These are phyloP conservation scores for Holacanthus passer DNA, from an alignment of 2,113 vertebrate species.

Conservation along the genomic window DNA sequence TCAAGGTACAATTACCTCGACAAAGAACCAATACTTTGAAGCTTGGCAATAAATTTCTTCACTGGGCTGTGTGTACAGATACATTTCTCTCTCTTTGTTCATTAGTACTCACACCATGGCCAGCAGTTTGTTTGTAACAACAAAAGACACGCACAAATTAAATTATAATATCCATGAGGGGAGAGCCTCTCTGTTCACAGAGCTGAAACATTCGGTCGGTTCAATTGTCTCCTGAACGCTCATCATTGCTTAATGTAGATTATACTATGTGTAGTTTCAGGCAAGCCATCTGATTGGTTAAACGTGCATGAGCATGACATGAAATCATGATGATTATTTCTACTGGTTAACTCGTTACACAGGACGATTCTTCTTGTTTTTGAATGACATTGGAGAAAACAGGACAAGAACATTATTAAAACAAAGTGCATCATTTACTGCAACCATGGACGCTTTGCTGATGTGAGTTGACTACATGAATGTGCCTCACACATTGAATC, in stretches of 20 bases:
- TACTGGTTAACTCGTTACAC: background rate
- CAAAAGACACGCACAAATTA: constrained; percentile 24
- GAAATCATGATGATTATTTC: background rate
- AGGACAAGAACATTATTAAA: constrained; percentile 33
- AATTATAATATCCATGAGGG: constrained; percentile 25
- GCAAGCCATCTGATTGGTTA: background rate
- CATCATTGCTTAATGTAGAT: background rate
- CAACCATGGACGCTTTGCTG: constrained; percentile 9
- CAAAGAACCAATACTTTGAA: constrained; percentile 47
- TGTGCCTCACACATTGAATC: background rate
- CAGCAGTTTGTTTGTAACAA: constrained; percentile 41
- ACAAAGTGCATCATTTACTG: background rate
- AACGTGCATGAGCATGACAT: background rate
- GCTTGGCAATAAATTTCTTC: constrained; percentile 36
- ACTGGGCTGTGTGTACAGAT: constrained; percentile 16
- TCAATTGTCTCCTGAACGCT: constrained; percentile 29
- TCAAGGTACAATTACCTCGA: constrained; percentile 49
- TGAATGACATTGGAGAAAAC: constrained; percentile 3
- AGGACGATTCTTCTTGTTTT: background rate
- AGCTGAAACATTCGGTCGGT: constrained; percentile 2
- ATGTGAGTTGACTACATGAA: background rate
- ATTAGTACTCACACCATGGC: constrained; percentile 33
- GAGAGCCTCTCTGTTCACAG: constrained; percentile 17
- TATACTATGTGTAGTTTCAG: background rate
- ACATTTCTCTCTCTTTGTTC: constrained; percentile 32